These are phyloP conservation scores for Andrena hattorfiana DNA, from an alignment of 2,888 invertebrate genomes.

Conservation along the genomic window DNA sequence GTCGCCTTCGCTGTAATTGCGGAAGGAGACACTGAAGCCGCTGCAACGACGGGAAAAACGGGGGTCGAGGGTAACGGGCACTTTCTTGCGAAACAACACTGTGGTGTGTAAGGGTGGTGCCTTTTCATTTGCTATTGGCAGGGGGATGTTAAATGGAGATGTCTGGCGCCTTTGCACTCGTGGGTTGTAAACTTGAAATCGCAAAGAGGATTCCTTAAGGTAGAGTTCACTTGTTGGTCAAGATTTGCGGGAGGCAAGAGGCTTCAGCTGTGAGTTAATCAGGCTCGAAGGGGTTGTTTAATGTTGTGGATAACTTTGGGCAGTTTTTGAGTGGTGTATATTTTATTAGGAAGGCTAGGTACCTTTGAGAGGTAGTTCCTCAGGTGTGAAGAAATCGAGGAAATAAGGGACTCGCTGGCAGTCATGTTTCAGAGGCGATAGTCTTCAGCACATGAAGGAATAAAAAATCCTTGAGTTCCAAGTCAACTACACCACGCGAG, in stretches of 20 bases:
- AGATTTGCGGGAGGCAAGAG: not conserved
- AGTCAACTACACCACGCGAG: not conserved
- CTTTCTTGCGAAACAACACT: slow-evolving; percentile 28
- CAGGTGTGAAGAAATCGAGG: too few relatives aligned
- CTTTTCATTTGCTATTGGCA: slow-evolving; percentile 49
- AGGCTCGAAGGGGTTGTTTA: not conserved
- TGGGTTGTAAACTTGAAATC: not conserved
- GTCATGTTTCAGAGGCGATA: too few relatives aligned
- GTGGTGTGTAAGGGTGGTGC: not conserved
- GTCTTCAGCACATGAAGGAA: too few relatives aligned
- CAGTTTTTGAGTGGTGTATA: too few relatives aligned
- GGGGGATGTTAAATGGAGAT: slow-evolving; percentile 43
- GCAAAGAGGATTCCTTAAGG: not conserved
- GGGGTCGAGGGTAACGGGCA: slow-evolving; percentile 23
- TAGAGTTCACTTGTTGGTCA: not conserved
- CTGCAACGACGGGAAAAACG: not conserved
- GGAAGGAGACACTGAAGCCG: slow-evolving; percentile 35
- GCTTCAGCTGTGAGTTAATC: not conserved
- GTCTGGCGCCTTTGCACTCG: not conserved
- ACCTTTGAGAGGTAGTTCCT: too few relatives aligned
- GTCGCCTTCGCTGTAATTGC: slow-evolving; percentile 60
- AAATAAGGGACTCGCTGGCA: too few relatives aligned
- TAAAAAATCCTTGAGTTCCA: too few relatives aligned
- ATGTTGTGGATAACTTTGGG: too few relatives aligned
- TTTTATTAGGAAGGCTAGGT: too few relatives aligned